Evolutionary conservation across 2,113 vertebrate genomes (phyloP), one percentile per base, ranked within the genome.

Genomic region (Entosphenus tridentatus): DNA sequence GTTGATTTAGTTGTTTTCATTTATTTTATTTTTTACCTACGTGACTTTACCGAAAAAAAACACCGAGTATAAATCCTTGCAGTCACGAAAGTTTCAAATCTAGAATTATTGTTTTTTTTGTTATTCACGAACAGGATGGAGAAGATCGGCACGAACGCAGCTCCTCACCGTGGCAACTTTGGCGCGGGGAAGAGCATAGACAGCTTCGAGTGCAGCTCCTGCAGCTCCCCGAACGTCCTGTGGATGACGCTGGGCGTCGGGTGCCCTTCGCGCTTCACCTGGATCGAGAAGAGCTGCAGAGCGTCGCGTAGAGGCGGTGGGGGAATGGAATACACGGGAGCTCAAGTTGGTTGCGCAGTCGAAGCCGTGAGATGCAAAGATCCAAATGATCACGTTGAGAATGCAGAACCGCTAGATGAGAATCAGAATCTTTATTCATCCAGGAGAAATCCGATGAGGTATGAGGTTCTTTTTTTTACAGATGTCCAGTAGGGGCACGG

Each of bases 191-290:
- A 92, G 72, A 91, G 75, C 57, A 96, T 84, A 55, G 87, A 84
- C 57, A 97, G 80, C 57, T 92, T 97, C 76, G 80, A 86, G 78
- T 97, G 93, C 68, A 96, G 80, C 71, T 96, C 93, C 70, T 95
- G 86, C 76, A 97, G 95, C 77, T 96, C 93, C 72, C 93, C 90
- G 71, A 93, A 97, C 1, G 84, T 90, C 70, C 93, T 82, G 77
- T 93, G 88, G 73, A 96, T 81, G 2, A 88, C 80, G 21, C 73
- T 73, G 17, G 78, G 76, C 62, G 87, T 88, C 0, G 82, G 77
- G 0, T 82, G 77, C 13, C 73, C 77, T 11, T 97, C 87, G 21
- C 87, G 79, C 74, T 86, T 84, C 76, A 96, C 90, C 77, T 89
- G 89, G 70, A 96, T 84, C 69, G 95, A 78, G 13, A 87, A 97